Base-by-base conservation (phyloP, 2,113 vertebrate genomes). In the Semnornis frantzii region DNA sequence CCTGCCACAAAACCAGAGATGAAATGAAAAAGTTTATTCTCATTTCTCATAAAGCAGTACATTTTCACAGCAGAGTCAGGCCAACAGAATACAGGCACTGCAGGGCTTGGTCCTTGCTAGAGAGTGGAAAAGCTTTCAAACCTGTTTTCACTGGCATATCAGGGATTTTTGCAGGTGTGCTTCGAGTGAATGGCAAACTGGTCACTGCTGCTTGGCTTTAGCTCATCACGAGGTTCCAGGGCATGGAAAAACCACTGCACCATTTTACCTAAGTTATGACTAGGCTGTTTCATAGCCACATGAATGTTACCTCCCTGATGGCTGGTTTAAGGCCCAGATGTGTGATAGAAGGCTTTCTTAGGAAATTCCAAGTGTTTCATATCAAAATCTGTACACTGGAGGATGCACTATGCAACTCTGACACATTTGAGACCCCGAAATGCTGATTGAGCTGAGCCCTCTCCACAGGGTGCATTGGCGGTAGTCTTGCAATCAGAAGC, bases 281-380 rank as follows among this genome's bases (percentile, higher is more conserved):
- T 42, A 70, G 27, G 10, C 30, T 87, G 25, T 69, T 18, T 69
- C 12, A 28, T 2, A 75, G 11, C 18, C 17, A 37, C 12, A 11
- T 6, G 0, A 0, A 52, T 20, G 2, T 1, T 52, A 87, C 71
- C 7, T 79, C 8, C 5, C 16, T 64, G 33, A 10, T 82, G 31
- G 10, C 7, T 78, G 14, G 8, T 58, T 64, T 58, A 72, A 68
- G 90, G 5, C 27, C 18, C 64, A 73, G 31, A 68, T 27, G 11
- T 75, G 63, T 4, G 48, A 25, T 1, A 50, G 17, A 42, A 78
- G 8, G 31, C 10, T 78, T 75, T 20, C 31, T 62, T 78, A 58
- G 37, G 31, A 57, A 6, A 7, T 31, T 83, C 54, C 54, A 78
- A 31, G 4, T 44, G 46, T 60, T 85, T 88, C 39, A 3, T 80